Percentiles rank a stretch among this genome's conserved stretches.
phyloP scores from a whole-genome alignment of 2,797 vertebrate species.

The Poeciliopsis infans region DNA sequence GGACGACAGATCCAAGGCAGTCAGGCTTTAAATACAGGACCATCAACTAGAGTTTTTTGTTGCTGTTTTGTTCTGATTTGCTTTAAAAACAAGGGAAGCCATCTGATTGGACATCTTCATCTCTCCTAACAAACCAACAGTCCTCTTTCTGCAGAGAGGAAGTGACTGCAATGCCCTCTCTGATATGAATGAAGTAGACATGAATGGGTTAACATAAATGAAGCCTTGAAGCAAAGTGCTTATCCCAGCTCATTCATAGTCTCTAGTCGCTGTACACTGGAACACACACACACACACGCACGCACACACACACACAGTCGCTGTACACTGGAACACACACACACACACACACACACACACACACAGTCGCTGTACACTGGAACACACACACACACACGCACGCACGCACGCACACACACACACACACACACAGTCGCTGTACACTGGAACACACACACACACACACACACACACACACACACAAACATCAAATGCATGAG shows the following conservation, averaged over 20 bases:
- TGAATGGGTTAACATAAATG: conserved; percentile 61
- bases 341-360: background rate
- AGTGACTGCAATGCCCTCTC: conserved; percentile 40
- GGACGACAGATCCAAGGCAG: background rate
- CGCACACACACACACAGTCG: too few species aligned
- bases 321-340: conserved; percentile 2
- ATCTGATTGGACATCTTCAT: conserved; percentile 14
- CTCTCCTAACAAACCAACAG: background rate
- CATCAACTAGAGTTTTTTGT: conserved; percentile 21
- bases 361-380: conserved; percentile 27
- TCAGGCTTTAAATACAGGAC: too few species aligned
- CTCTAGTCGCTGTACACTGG: conserved; percentile 40
- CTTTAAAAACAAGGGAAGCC: conserved; percentile 40
- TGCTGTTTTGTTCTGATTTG: conserved; percentile 18
- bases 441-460: background rate
- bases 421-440: background rate
- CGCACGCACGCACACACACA: too few species aligned
- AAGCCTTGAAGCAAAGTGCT: conserved; percentile 59
- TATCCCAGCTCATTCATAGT: conserved; percentile 71
- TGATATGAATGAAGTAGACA: conserved; percentile 58
- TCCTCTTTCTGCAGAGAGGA: conserved; percentile 48
- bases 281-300: conserved; percentile 4
- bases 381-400: conserved; percentile 4
- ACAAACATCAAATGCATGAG: conserved; percentile 6
- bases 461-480: background rate